Conservation (phyloP, 2,888 invertebrate species). For the Clanis bilineata region DNA sequence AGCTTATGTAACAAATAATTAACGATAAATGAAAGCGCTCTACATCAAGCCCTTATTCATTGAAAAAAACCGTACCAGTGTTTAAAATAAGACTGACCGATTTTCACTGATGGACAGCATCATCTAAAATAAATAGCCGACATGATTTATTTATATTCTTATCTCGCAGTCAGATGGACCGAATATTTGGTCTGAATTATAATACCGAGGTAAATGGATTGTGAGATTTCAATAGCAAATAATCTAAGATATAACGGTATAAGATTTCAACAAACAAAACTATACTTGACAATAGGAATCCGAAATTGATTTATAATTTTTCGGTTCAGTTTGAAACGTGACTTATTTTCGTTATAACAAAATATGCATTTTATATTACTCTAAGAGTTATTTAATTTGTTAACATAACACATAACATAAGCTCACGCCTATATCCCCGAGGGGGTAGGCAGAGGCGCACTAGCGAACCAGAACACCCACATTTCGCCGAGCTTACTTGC, state of each 20-base stretch:
- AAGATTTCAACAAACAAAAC: not conserved
- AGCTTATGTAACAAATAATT: not conserved
- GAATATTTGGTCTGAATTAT: not conserved
- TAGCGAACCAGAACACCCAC: no score
- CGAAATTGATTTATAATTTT: not conserved
- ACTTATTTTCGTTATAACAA: not conserved
- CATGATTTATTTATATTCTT: slow-evolving; percentile 14
- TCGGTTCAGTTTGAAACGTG: not conserved
- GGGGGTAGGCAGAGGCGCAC: no score
- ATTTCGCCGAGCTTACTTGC: no score
- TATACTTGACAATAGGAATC: not conserved
- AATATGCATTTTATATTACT: no score
- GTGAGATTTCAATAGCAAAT: not conserved
- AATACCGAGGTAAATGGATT: not conserved
- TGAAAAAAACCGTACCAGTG: slow-evolving; percentile 1
- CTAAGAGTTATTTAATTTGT: no score
- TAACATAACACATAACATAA: no score
- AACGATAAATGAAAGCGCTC: not conserved
- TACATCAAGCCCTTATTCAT: not conserved
- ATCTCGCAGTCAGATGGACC: not conserved
- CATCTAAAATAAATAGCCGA: slow-evolving; percentile 16
- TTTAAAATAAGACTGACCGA: slow-evolving; percentile 16
- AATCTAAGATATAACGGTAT: not conserved
- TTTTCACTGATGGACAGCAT: slow-evolving; percentile 14
- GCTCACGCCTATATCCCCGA: no score